These are phyloP conservation scores for Aphelenchoides avenae DNA, from an alignment of 1,140 invertebrate genomes.

Conservation along the genomic window DNA sequence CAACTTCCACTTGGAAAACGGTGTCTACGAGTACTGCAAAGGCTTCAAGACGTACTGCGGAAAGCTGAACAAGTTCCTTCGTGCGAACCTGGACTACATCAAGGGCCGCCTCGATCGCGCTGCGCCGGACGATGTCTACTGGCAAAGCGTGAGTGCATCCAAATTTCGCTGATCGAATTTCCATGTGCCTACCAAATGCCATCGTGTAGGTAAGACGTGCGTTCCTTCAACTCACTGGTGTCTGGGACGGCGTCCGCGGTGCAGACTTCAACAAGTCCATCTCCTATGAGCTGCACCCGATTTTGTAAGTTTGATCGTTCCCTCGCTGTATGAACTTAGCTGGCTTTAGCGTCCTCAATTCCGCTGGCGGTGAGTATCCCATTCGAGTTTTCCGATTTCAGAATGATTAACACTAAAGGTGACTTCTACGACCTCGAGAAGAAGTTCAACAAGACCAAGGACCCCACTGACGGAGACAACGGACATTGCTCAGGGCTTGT, in stretches of 20 bases:
- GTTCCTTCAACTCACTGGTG: conserved; percentile 62
- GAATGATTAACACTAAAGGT: conserved; percentile 68
- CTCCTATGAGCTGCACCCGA: conserved; percentile 57
- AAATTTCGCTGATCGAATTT: background rate
- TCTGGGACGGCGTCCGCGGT: conserved; percentile 63
- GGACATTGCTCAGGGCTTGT: conserved; percentile 68
- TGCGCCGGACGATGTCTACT: conserved; percentile 52
- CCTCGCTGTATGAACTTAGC: conserved; percentile 2
- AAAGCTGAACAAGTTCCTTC: conserved; percentile 40
- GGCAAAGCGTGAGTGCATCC: conserved; percentile 38
- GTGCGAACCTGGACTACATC: conserved; percentile 49
- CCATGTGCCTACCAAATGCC: conserved; percentile 13
- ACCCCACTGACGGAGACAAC: conserved; percentile 40
- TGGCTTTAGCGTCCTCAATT: conserved; percentile 25
- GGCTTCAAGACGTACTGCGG: conserved; percentile 53
- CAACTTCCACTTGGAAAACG: conserved; percentile 42
- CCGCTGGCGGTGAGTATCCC: background rate
- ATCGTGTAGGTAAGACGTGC: conserved; percentile 61
- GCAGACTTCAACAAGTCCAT: conserved; percentile 22
- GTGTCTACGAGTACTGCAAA: conserved; percentile 47
- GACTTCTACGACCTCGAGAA: conserved; percentile 73
- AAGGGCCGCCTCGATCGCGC: conserved; percentile 34
- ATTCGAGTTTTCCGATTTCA: conserved; percentile 41
- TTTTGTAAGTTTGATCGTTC: conserved; percentile 60
- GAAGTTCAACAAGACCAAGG: conserved; percentile 58